Evolutionary conservation across 2,797 vertebrate genomes (phyloP), one percentile per base, ranked within the genome.

Genomic region (Tinamus major): DNA sequence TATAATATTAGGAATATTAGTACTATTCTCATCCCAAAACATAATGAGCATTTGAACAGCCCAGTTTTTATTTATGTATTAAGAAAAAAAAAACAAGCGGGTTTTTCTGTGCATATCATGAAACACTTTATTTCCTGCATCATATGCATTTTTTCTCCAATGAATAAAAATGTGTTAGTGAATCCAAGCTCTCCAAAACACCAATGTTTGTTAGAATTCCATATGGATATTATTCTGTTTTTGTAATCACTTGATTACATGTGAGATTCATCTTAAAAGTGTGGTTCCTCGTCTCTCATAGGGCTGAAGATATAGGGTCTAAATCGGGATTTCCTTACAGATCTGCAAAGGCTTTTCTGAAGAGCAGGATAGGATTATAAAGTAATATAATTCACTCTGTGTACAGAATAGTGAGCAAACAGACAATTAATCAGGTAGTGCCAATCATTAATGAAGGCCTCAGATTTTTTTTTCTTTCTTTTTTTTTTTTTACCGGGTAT

Each of bases 261-360:
- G 88, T 3, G 13, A 95, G 83, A 92, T 71, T 65, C 3, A 80
- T 76, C 79, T 91, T 65, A 79, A 65, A 86, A 92, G 11, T n/a
- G 44, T 24, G 49, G 37, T 71, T 70, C 46, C 78, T 95, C 53
- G 78, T n/a, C 64, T 61, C 75, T 79, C 92, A 89, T 48, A 94
- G 29, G 23, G 29, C 16, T 74, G 79, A 79, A 74, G 26, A 19
- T 56, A 53, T 6, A 62, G 41, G 19, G 10, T 86, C 49, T 92
- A 42, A 86, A 85, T 0, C 82, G 56, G 1, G 70, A 42, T 31
- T 92, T 91, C 55, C 80, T 86, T 64, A 76, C 76, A 90, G 44
- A 71, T 59, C 7, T 56, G 31, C 46, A 84, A 1, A 58, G 21
- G 46, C 29, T 82, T 80, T 58, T 89, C 77, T 82, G 29, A 78